Evolutionary conservation across 2,888 invertebrate genomes (phyloP), one percentile per base, ranked within the genome.

Genomic region (Biston betularia): DNA sequence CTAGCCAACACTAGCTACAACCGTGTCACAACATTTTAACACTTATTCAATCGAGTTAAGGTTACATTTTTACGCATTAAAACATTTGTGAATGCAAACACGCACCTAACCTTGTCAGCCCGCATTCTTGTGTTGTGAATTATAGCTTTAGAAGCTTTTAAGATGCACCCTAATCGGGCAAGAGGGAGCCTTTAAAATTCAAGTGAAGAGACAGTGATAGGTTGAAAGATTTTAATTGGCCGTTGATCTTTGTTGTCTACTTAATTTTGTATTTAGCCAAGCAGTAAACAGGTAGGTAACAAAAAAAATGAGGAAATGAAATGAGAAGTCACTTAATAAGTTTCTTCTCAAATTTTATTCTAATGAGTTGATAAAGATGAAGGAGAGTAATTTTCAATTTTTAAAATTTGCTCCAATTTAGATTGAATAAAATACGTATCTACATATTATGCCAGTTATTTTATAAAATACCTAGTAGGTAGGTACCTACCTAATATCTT

Each of bases 61-160:
- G 67, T 58, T 65, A 57, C 67, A 61, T n/a, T 44, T 9, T 55
- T 6, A 58, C 54, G 81, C 71, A 83, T 64, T 72, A 58, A 44
- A 72, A 79, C 71, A 49, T 74, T 86, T 82, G 88, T 79, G 70
- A 76, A 72, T 75, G 76, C 80, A 76, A 82, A 84, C 83, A 84
- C 87, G 86, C 84, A 87, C 84, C 89, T 87, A 86, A 89, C 87
- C 87, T 87, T 79, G 88, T 88, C 89, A 82, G 87, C 80, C 90
- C 89, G 86, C 93, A 93, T 92, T 92, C 92, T 89, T 90, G 84
- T 79, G 84, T 83, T 84, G 83, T 83, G 86, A 88, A 86, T 92
- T 92, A 92, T 93, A 88, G 87, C 85, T 86, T 87, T 88, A 81
- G 90, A 89, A 87, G 88, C 92, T 90, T 90, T 93, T 92, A 90